Percentiles rank a stretch among this genome's conserved stretches.
Evolutionary conservation across 2,113 vertebrate species (phyloP).

Genomic region (Gallinago jamesoni): DNA sequence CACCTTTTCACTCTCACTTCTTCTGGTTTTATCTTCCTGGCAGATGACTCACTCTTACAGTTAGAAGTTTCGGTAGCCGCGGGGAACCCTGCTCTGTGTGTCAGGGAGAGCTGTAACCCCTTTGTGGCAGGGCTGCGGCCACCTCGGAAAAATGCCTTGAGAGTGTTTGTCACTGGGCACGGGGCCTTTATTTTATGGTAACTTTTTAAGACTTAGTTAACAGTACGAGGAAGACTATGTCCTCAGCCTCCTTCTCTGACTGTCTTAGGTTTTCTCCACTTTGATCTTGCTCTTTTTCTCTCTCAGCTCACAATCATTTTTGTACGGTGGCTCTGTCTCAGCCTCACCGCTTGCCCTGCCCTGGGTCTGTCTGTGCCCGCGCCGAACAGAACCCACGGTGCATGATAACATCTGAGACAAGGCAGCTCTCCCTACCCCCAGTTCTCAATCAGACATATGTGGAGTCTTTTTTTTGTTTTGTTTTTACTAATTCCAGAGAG

Average conservation of each 20-base stretch:
- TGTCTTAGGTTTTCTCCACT: background rate
- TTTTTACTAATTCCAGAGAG: background rate
- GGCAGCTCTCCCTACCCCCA: background rate
- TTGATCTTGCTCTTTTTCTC: background rate
- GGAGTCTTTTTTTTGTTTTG: background rate
- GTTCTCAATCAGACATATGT: rapidly evolving
- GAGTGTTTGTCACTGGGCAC: rapidly evolving
- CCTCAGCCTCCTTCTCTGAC: background rate
- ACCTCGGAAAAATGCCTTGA: background rate
- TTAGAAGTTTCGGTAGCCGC: background rate
- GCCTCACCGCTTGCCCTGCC: rapidly evolving
- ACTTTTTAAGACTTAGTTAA: background rate
- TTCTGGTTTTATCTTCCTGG: background rate
- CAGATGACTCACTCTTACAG: background rate
- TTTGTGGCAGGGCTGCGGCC: background rate
- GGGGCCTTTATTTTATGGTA: background rate
- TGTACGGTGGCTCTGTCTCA: background rate
- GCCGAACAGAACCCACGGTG: rapidly evolving
- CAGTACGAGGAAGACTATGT: too few species aligned
- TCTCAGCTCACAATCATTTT: background rate
- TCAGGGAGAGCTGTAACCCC: background rate
- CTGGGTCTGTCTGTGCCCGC: background rate
- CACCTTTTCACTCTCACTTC: background rate
- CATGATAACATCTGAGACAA: background rate
- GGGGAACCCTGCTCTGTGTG: background rate